Base-by-base conservation (phyloP, 2,113 vertebrate genomes). In the Sapajus apella region DNA sequence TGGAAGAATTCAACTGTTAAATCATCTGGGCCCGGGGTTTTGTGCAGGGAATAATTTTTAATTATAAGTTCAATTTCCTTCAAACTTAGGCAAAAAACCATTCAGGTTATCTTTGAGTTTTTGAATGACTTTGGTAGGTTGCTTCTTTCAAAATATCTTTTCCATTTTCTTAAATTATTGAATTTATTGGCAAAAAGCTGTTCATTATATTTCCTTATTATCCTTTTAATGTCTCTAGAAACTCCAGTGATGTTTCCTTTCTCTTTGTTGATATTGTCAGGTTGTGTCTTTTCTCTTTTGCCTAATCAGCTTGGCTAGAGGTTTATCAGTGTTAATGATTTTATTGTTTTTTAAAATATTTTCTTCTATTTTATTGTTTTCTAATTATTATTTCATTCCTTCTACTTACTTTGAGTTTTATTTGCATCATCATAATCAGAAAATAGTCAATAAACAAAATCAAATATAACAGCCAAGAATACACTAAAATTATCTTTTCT, bases 361-460 rank as follows among this genome's bases (percentile, higher is more conserved):
- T 95, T 90, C 90, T 43, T 35, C 43, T 52, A 43, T 23, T 93
- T 88, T 80, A 25, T 61, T 83, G 16, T 35, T 91, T 91, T 86
- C 25, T 72, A 23, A 84, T 17, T 70, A 50, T 79, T 80, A 47
- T 95, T 95, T 75, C 43, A 56, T 40, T 81, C 40, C 10, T 72
- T 87, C 23, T 23, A 56, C 2, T 81, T 89, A 56, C 2, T 81
- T 89, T 70, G 30, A 50, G 47, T 77, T 95, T 96, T 9, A 58
- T 93, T 96, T 91, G 7, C 27, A 77, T 94, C 27, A 72, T 64
- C 82, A 85, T 37, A 77, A 89, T 87, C 45, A 93, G n/a, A 87
- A 90, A 72, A 76, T 55, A 50, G 16, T 47, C 50, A 92, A 61
- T 68, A 70, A 76, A 40, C 12, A 40, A 86, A 90, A 47, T 2